Base-by-base conservation (phyloP, 1,140 invertebrate species). In the Drosophila tsacasi region DNA sequence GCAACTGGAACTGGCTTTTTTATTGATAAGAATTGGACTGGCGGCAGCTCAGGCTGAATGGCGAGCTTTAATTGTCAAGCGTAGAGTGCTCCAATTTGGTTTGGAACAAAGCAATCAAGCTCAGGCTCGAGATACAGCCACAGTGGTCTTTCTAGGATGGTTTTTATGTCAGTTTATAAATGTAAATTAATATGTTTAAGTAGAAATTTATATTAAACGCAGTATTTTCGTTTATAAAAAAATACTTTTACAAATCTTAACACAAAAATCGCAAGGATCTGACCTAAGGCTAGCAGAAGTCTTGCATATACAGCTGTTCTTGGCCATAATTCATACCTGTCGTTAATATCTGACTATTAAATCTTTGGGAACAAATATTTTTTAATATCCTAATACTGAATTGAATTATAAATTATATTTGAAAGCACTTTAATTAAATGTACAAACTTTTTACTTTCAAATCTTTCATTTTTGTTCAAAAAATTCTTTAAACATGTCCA, bases 1-100 rank as follows among this genome's bases (percentile, higher is more conserved):
- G 57, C 67, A 61, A 60, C 67, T 71, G 64, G 39, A 84, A 81
- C 55, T 77, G 81, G 66, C 64, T 50, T 79, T 73, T 68, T 80
- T 78, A 42, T 62, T 89, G 84, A 89, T 89, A 89, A 89, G 77
- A 89, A 76, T 84, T 64, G 50, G 76, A 84, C 67, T 77, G 76
- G 58, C 72, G 17, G 32, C 39, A 13, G 52, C 19, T 47, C 13
- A n/a, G 54, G 35, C 27, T 40, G 42, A 76, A 61, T 68, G 50
- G 49, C 63, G 19, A 62, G 58, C 76, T 79, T 79, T 79, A 79
- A 72, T 79, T 79, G 76, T 79, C 76, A 65, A 79, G 42, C 76
- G 40, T 55, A 44, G 75, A 69, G 64, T 78, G 75, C 42, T 78
- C 75, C 74, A 78, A 78, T 78, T 78, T 78, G 25, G 66, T 44